Evolutionary conservation across 2,797 vertebrate genomes (phyloP).

Genomic region (Betta splendens): DNA sequence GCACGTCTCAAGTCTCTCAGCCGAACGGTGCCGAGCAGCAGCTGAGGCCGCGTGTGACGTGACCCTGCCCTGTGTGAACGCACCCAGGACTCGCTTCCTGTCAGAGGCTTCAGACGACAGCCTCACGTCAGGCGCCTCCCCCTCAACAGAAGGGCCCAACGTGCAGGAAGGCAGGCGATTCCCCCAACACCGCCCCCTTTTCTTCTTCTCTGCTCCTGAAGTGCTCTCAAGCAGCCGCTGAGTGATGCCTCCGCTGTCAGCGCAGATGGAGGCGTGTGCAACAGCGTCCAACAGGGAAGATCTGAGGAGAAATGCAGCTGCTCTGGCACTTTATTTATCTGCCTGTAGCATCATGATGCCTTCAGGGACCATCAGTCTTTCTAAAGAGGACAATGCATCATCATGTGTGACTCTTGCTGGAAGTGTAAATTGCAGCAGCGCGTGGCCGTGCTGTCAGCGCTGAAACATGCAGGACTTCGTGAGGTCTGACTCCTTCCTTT

Average conservation of each 20-base stretch:
- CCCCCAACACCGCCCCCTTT: constrained; percentile 21
- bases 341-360: constrained; percentile 11
- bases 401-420: neutral
- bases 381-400: neutral
- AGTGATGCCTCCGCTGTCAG: constrained; percentile 30
- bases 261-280: constrained; percentile 40
- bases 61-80: constrained; percentile 14
- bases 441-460: neutral
- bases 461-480: no score
- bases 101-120: constrained; percentile 5
- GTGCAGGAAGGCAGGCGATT: constrained; percentile 5
- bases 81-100: neutral
- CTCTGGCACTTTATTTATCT: constrained; percentile 9
- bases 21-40: constrained; percentile 14
- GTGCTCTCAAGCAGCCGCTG: constrained; percentile 31
- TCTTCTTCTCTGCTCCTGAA: constrained; percentile 7
- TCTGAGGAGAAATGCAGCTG: constrained; percentile 5
- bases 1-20: constrained; percentile 29
- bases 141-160: constrained; percentile 35
- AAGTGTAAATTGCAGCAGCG: no score
- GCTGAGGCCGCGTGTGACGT: constrained; percentile 13
- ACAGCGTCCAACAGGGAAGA: constrained; percentile 20
- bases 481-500: neutral
- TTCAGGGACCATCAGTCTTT: constrained; percentile 29
- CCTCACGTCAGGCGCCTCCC: neutral